phyloP scores from a whole-genome alignment of 2,113 vertebrate species.

The Perca flavescens region DNA sequence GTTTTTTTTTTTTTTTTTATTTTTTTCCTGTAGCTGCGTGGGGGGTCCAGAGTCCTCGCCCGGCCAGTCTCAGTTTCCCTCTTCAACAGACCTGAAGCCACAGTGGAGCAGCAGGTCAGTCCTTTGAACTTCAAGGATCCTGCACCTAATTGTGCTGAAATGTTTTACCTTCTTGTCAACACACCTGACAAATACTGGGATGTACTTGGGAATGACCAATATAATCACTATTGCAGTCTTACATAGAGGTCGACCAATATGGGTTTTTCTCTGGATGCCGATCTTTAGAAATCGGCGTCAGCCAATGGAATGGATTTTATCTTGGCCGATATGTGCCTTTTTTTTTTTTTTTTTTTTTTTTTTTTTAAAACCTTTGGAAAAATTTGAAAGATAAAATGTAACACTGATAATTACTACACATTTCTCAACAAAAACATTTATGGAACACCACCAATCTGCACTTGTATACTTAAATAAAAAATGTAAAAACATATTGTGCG shows the following conservation, averaged over 20 bases:
- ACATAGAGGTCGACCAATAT: not conserved
- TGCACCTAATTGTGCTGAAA: not conserved
- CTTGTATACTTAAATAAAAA: too few relatives aligned
- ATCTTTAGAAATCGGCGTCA: too few relatives aligned
- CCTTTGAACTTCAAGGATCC: not conserved
- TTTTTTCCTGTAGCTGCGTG: constrained; percentile 77
- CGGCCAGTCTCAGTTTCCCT: constrained; percentile 81
- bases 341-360: too few relatives aligned
- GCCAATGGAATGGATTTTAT: too few relatives aligned
- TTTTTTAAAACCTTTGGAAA: too few relatives aligned
- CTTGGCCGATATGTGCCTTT: too few relatives aligned
- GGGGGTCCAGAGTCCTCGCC: constrained; percentile 84
- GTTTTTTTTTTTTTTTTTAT: not conserved
- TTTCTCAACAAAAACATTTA: too few relatives aligned
- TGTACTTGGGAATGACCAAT: not conserved
- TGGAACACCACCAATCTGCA: too few relatives aligned
- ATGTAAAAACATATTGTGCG: too few relatives aligned
- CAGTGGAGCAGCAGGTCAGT: constrained; percentile 82
- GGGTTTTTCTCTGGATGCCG: too few relatives aligned
- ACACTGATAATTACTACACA: too few relatives aligned
- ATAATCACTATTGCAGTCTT: not conserved
- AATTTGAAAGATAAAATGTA: too few relatives aligned
- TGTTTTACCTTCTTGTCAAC: not conserved
- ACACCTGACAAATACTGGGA: not conserved
- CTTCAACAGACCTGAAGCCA: constrained; percentile 83